A percentile compares a stretch with the other conserved stretches of the same genome.
phyloP scores from a whole-genome alignment of 2,113 vertebrate species.

The Boulengeromyrus knoepffleri region DNA sequence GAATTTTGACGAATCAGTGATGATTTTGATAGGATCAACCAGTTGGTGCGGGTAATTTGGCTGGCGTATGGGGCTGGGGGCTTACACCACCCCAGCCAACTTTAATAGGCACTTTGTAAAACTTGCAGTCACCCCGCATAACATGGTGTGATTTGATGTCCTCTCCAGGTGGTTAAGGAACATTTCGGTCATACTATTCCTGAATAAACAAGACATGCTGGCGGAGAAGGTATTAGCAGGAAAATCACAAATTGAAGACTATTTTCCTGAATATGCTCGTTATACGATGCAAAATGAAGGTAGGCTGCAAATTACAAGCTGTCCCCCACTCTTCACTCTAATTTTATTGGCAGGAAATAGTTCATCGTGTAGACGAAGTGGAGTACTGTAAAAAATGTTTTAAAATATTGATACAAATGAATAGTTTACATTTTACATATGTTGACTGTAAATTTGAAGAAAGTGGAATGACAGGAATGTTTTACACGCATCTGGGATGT shows the following conservation, averaged over 20 bases:
- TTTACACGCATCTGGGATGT: neutral
- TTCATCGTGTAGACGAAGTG: too few relatives aligned
- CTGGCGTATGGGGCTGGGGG: neutral
- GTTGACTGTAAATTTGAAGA: neutral
- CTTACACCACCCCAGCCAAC: neutral
- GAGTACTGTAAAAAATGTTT: neutral
- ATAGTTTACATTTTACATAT: neutral
- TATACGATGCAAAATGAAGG: conserved; percentile 85
- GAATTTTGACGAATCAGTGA: neutral
- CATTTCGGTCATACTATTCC: conserved; percentile 94
- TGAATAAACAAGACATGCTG: conserved; percentile 97
- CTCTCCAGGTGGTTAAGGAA: conserved; percentile 84
- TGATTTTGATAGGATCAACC: neutral
- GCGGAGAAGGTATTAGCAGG: conserved; percentile 96
- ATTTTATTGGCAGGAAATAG: neutral
- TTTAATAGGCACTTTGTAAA: neutral
- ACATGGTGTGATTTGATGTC: neutral
- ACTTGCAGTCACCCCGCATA: neutral
- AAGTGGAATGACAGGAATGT: neutral
- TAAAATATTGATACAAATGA: neutral
- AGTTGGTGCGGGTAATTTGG: neutral
- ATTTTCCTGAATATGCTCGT: conserved; percentile 87
- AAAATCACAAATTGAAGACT: conserved; percentile 97
- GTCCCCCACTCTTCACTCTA: neutral
- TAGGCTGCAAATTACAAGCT: conserved; percentile 29